A percentile compares a stretch with the other conserved stretches of the same genome.
Conservation (phyloP, 2,797 vertebrate genomes). For the Oreochromis grahami region DNA sequence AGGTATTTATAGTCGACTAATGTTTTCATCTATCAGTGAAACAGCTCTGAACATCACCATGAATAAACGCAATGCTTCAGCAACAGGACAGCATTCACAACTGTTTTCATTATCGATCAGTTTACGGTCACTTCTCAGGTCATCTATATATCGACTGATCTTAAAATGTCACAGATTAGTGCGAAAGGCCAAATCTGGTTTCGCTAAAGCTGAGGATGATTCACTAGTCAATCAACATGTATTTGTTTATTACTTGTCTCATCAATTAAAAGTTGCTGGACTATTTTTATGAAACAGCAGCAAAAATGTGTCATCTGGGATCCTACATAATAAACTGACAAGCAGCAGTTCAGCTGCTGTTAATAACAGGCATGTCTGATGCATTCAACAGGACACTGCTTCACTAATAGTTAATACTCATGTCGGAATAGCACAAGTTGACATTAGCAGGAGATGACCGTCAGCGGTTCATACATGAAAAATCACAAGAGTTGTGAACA, state of each 20-base stretch:
- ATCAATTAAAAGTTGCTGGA: not conserved
- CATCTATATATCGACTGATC: not conserved
- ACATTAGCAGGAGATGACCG: not conserved
- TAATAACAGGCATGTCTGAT: not conserved
- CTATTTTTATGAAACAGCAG: not conserved
- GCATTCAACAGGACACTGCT: not conserved
- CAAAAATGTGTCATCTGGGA: not conserved
- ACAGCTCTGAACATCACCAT: not conserved
- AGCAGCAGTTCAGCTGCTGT: not conserved
- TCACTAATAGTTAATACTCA: not conserved
- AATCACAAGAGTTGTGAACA: not conserved
- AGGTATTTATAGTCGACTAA: not conserved
- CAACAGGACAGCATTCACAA: not conserved
- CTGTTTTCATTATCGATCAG: not conserved
- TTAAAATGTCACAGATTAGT: not conserved
- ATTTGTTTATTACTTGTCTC: not conserved
- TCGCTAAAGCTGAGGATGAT: not conserved
- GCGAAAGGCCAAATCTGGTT: not conserved
- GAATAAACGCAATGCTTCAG: not conserved
- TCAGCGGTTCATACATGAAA: not conserved
- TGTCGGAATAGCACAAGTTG: not conserved
- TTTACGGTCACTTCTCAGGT: not conserved
- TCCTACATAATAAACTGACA: not conserved
- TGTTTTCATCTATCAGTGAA: not conserved
- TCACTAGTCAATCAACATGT: not conserved